Conservation (phyloP, 64 coral and sea anemone species). For the Catalaphyllia jardinei region DNA sequence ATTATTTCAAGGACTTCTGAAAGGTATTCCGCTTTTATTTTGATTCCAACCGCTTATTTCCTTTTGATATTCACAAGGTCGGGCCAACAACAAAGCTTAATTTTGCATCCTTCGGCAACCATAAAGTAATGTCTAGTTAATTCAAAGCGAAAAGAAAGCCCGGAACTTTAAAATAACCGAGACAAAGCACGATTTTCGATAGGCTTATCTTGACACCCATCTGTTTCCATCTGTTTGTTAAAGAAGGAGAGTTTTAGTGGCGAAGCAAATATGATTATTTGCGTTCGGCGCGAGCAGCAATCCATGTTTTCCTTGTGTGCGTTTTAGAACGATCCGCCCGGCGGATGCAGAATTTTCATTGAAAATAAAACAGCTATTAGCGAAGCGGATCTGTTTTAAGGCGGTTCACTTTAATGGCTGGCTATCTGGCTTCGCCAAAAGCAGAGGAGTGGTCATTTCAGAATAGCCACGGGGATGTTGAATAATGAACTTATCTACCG, state of each 20-base stretch:
- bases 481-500: constrained; percentile 22
- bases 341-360: constrained; percentile 27
- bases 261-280: constrained; percentile 50
- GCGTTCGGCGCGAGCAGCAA: constrained; percentile 1
- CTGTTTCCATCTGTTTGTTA: constrained; percentile 55
- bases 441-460: constrained; percentile 19
- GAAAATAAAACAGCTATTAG: constrained; percentile 26
- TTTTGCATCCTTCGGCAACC: constrained; percentile 6
- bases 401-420: constrained; percentile 15
- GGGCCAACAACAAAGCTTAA: not conserved
- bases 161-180: not conserved
- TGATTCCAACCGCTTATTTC: not conserved
- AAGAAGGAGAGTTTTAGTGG: constrained; percentile 47
- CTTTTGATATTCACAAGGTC: not conserved
- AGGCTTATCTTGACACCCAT: constrained; percentile 45
- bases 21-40: not conserved
- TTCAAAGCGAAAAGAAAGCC: not conserved
- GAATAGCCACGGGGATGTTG: constrained; percentile 23
- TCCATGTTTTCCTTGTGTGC: not conserved
- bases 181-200: constrained; percentile 33
- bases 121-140: constrained; percentile 4
- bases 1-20: not conserved
- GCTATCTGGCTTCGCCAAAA: constrained; percentile 6
- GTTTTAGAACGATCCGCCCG: constrained; percentile 20
- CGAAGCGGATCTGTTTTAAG: constrained; percentile 13